A percentile compares a stretch with the other conserved stretches of the same genome.
These are phyloP conservation scores for Mesopsocus fuscifrons DNA, from an alignment of 2,888 invertebrate genomes.

Conservation along the genomic window DNA sequence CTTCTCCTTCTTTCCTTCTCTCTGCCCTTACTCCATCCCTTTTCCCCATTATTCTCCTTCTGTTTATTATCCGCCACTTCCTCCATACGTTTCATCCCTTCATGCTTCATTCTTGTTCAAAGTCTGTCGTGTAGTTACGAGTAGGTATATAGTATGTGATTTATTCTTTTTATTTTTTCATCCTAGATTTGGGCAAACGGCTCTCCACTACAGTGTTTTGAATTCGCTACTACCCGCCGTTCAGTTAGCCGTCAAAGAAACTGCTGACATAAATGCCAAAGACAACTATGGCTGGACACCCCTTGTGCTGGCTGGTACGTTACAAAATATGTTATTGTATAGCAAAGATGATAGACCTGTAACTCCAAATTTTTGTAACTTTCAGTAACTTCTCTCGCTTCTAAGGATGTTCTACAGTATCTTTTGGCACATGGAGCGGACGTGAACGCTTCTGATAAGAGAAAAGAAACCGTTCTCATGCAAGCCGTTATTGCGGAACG, in stretches of 20 bases:
- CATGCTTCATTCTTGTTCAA: no score
- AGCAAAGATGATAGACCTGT: no score
- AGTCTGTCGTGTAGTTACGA: no score
- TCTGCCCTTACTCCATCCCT: no score
- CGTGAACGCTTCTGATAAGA: constrained; percentile 1
- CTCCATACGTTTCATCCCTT: no score
- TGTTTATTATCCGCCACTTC: no score
- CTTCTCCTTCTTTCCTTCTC: no score
- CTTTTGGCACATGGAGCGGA: constrained; percentile 3
- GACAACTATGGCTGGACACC: constrained; percentile 19
- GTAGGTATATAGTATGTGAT: no score
- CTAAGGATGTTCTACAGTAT: background rate
- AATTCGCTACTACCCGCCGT: constrained; percentile 16
- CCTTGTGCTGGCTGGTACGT: constrained; percentile 18
- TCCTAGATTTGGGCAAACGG: background rate
- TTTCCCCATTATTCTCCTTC: no score
- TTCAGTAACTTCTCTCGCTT: background rate
- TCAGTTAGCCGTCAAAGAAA: constrained; percentile 15
- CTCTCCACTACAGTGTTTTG: constrained; percentile 16
- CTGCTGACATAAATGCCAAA: constrained; percentile 15
- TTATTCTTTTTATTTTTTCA: no score
- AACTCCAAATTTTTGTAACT: background rate
- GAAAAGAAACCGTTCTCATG: constrained; percentile 4
- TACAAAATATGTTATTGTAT: no score
- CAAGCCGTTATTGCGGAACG: background rate